Base-by-base conservation (phyloP, 2,113 vertebrate species). In the Pedionomus torquatus region DNA sequence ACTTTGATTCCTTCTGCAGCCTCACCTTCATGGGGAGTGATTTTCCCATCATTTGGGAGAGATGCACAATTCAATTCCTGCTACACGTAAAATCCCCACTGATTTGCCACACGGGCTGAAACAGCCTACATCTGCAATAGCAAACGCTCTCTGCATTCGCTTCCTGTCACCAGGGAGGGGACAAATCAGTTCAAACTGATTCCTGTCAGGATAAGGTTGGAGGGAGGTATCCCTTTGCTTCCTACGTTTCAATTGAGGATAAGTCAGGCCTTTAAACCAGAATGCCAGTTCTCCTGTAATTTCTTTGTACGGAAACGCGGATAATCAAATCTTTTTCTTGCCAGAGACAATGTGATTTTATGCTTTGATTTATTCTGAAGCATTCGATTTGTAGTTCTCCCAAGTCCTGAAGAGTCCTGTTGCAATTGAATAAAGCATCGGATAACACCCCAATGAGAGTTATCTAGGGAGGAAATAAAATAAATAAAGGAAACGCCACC, bases 1-100 rank as follows among this genome's bases (percentile, higher is more conserved):
- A 61, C 76, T 85, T 87, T 57, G 66, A 92, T 79, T 90, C 51
- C 71, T 96, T 72, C 78, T 77, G 33, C 41, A 55, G 69, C 81
- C 64, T 97, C 88, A 85, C 81, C 81, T 96, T 96, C 93, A 95
- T 95, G 93, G 92, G 60, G 75, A 96, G 72, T 92, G 71, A 90
- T 95, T 87, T 87, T 77, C 76, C 44, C 63, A 76, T 93, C 88
- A 44, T 68, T 91, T 81, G 74, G 64, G 91, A 94, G 88, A 90
- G 83, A 65, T 82, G 48, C 88, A 66, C 78, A 85, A 17, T 83
- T 84, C 93, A 89, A 57, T 93, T 94, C 92, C 78, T 93, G 63
- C 77, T 79, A 8, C 86, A 81, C 69, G 71, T 58, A 91, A 83
- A 94, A 96, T 80, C 51, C 86, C 90, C 6, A 3, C 70, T 17